Evolutionary conservation across 2,797 vertebrate species (phyloP).

Genomic region (Mus spretus): DNA sequence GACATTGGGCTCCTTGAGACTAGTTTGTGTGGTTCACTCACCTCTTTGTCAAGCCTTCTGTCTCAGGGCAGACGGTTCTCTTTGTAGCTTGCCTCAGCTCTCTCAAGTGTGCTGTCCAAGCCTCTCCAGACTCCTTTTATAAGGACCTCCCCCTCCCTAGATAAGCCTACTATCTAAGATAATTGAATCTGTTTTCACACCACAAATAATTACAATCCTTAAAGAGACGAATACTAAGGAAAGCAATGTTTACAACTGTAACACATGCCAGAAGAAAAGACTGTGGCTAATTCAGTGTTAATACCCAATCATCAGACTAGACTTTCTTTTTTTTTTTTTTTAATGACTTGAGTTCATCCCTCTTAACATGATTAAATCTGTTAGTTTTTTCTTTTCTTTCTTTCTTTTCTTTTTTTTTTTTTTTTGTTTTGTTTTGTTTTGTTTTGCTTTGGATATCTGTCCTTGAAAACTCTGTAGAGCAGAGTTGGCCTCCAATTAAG

Average conservation of each 20-base stretch:
- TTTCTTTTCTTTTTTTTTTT: too few species aligned
- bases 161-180: not conserved
- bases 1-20: not conserved
- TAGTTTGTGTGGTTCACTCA: not conserved
- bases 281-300: not conserved
- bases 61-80: not conserved
- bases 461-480: not conserved
- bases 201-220: not conserved
- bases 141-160: not conserved
- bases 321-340: not conserved
- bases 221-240: not conserved
- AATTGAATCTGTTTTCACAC: not conserved
- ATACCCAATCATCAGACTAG: not conserved
- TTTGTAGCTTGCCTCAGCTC: not conserved
- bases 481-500: not conserved
- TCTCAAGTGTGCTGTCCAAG: not conserved
- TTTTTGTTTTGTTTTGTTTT: too few species aligned
- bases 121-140: constrained; percentile 27
- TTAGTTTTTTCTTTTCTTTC: too few species aligned
- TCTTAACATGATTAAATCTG: not conserved
- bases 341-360: not conserved
- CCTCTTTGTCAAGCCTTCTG: not conserved
- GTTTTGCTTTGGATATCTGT: not conserved
- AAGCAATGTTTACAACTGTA: not conserved
- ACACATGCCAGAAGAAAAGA: not conserved